Evolutionary conservation across 1,140 invertebrate genomes (phyloP), one percentile per base, ranked within the genome.

Genomic region (Archivesica marissinica): DNA sequence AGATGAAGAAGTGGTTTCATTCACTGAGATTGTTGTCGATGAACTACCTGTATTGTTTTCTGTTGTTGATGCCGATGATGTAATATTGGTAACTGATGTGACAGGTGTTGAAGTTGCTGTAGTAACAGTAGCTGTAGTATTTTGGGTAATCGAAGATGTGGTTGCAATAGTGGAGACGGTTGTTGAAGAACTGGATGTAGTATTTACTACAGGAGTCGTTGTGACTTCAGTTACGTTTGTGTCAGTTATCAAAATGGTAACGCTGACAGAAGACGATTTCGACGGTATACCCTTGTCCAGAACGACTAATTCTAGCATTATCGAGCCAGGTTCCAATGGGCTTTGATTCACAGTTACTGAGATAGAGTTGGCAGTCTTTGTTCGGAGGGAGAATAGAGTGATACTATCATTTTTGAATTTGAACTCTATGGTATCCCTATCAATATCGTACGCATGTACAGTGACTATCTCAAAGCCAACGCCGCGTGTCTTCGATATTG

Each of bases 261-360:
- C 76, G 33, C 44, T 64, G 20, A 44, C 4, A 39, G 15, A 41
- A n/a, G 76, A 15, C 15, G 23, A 6, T 41, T 28, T 39, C 7
- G 52, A 17, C 17, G 76, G 76, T 15, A 78, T 78, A 25, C 76
- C 76, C 17, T 28, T 39, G 23, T 78, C 76, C 15, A 39, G 23
- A 1, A 33, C 76, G 11, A 78, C 6, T 20, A 78, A 33, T 23
- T 17, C 54, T 4, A 78, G 23, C 9, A 23, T 30, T 3, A 41
- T 11, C 13, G 30, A 3, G 1, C 76, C 76, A 30, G 25, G 41
- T 17, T 75, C 33, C n/a, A 75, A 15, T 38, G 41, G 23, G 28
- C 28, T 41, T 6, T 25, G 11, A 41, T 59, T 41, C 28, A n/a
- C 54, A 3, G 28, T 28, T 28, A 50, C 28, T 15, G 25, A 13